Conservation (phyloP, 1,140 invertebrate species). For the Zaprionus lachaisei region DNA sequence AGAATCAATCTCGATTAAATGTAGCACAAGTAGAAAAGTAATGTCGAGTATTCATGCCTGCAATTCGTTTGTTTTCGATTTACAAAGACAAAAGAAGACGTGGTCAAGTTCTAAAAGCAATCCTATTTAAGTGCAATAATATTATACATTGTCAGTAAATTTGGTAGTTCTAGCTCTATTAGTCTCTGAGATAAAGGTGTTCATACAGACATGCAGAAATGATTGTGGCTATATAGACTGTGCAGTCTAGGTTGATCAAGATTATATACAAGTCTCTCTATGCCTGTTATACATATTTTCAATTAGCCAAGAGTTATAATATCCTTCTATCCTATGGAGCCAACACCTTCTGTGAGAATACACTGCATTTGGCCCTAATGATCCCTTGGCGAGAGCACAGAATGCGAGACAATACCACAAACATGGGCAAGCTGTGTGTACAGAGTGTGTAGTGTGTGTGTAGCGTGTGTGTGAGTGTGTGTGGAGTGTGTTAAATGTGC, state of each 20-base stretch:
- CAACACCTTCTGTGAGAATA: neutral
- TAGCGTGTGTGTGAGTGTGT: slow-evolving; percentile 12
- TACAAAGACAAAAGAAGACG: neutral
- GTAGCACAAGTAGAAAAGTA: too few species aligned
- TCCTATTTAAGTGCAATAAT: neutral
- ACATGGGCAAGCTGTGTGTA: slow-evolving; percentile 17
- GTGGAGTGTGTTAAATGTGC: slow-evolving; percentile 11
- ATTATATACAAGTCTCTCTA: neutral
- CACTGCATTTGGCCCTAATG: slow-evolving; percentile 1
- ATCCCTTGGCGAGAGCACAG: neutral
- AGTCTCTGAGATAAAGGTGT: neutral
- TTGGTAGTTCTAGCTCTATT: neutral
- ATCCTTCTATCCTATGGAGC: neutral
- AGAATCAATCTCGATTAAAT: too few species aligned
- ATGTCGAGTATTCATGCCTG: too few species aligned
- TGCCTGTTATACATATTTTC: too few species aligned
- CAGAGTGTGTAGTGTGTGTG: neutral
- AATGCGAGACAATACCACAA: slow-evolving; percentile 38
- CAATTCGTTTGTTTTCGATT: neutral
- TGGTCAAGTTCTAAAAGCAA: neutral
- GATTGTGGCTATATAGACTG: neutral
- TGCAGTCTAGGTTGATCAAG: neutral
- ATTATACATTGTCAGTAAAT: neutral
- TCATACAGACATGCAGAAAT: neutral
- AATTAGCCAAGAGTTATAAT: too few species aligned